A percentile compares a stretch with the other conserved stretches of the same genome.
Evolutionary conservation across 2,888 invertebrate species (phyloP).

Genomic region (Coleophora flavipennella): DNA sequence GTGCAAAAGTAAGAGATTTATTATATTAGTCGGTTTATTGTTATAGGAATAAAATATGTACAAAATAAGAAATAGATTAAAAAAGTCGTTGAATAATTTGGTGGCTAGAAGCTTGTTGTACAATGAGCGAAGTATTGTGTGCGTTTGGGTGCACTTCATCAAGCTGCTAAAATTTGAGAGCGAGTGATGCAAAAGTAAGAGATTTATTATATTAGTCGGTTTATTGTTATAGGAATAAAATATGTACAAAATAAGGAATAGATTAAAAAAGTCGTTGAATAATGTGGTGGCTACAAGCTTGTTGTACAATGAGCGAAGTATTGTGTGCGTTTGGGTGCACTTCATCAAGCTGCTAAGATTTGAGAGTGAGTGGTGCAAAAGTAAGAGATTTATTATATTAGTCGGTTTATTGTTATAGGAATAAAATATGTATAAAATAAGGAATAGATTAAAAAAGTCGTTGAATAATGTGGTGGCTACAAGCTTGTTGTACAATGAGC

Average conservation of each 20-base stretch:
- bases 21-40: too few relatives aligned
- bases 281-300: conserved; percentile 5
- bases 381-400: not conserved
- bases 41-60: too few relatives aligned
- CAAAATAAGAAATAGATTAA: not conserved
- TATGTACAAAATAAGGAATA: too few relatives aligned
- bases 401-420: too few relatives aligned
- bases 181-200: conserved; percentile 1
- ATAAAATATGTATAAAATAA: too few relatives aligned
- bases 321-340: conserved; percentile 8
- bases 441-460: not conserved
- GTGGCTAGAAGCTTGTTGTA: conserved; percentile 4
- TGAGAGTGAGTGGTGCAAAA: conserved; percentile 3
- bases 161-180: conserved; percentile 5
- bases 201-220: too few relatives aligned
- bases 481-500: conserved; percentile 1
- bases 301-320: conserved; percentile 2
- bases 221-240: too few relatives aligned
- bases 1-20: not conserved
- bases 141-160: conserved; percentile 10
- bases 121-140: conserved; percentile 4
- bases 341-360: conserved; percentile 7
- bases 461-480: conserved; percentile 6
- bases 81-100: conserved; percentile 1
- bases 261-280: conserved; percentile 1